Evolutionary conservation across 1,140 invertebrate genomes (phyloP).

Genomic region (Harpegnathos saltator): DNA sequence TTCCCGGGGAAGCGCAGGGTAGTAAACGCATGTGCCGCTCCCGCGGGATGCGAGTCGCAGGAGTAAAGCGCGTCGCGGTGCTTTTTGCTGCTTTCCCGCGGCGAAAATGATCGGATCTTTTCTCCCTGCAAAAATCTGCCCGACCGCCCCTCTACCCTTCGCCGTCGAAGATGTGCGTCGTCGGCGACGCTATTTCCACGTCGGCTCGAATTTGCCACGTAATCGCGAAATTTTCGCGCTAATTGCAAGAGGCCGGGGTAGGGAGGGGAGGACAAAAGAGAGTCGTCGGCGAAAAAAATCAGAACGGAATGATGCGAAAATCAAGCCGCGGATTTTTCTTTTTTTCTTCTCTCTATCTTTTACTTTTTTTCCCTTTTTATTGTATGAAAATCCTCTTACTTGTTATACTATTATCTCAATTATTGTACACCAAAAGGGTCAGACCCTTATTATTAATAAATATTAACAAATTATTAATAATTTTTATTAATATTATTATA

Average conservation of each 20-base stretch:
- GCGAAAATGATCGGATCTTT: constrained; percentile 34
- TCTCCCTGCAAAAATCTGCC: constrained; percentile 38
- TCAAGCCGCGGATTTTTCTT: too few relatives aligned
- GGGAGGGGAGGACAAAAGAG: neutral
- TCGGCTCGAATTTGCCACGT: constrained; percentile 6
- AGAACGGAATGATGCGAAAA: too few relatives aligned
- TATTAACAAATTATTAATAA: too few relatives aligned
- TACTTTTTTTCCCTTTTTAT: too few relatives aligned
- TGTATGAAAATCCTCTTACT: too few relatives aligned
- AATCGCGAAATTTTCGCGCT: constrained; percentile 17
- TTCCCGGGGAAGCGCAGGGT: neutral
- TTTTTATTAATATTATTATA: too few relatives aligned
- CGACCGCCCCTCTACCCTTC: too few relatives aligned
- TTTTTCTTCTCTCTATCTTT: too few relatives aligned
- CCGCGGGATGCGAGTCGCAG: neutral
- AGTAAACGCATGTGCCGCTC: neutral
- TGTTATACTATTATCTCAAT: too few relatives aligned
- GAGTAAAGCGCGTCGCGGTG: constrained; percentile 31
- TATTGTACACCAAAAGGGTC: too few relatives aligned
- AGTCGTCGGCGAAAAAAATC: neutral
- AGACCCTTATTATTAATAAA: too few relatives aligned
- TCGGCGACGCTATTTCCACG: constrained; percentile 23
- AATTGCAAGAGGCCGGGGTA: neutral
- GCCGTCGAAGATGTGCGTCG: constrained; percentile 4
- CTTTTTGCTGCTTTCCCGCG: constrained; percentile 33